Conservation (phyloP, 2,888 invertebrate genomes). For the Stomorhina lunata region DNA sequence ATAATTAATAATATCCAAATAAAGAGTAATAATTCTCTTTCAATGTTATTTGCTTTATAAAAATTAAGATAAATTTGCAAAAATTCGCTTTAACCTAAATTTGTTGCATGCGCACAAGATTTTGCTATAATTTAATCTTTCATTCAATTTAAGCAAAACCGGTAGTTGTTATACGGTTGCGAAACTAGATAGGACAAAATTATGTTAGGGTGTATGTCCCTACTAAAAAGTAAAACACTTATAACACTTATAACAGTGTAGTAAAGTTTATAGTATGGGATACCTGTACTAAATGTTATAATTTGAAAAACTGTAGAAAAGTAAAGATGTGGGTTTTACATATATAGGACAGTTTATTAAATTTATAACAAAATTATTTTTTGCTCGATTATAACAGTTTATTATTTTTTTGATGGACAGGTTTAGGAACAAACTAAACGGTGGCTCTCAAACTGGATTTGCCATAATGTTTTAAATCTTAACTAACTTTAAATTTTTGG, state of each 20-base stretch:
- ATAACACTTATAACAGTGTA: too few relatives aligned
- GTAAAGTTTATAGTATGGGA: too few relatives aligned
- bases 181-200: background rate
- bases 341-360: too few relatives aligned
- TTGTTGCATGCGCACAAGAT: background rate
- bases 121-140: background rate
- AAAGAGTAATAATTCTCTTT: too few relatives aligned
- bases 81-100: background rate
- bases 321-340: too few relatives aligned
- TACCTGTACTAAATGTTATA: background rate
- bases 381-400: background rate
- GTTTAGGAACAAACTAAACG: background rate
- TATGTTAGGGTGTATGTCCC: background rate
- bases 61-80: constrained; percentile 10
- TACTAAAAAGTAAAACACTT: background rate
- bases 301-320: too few relatives aligned
- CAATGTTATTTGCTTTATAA: background rate
- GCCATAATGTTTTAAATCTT: too few relatives aligned
- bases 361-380: too few relatives aligned
- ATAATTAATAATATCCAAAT: too few relatives aligned
- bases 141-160: background rate
- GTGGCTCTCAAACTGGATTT: background rate
- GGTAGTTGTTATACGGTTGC: background rate
- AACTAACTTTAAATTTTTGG: too few relatives aligned
- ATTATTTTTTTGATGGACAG: too few relatives aligned